Base-by-base conservation (phyloP, 2,113 vertebrate genomes). In the Elaphurus davidianus region DNA sequence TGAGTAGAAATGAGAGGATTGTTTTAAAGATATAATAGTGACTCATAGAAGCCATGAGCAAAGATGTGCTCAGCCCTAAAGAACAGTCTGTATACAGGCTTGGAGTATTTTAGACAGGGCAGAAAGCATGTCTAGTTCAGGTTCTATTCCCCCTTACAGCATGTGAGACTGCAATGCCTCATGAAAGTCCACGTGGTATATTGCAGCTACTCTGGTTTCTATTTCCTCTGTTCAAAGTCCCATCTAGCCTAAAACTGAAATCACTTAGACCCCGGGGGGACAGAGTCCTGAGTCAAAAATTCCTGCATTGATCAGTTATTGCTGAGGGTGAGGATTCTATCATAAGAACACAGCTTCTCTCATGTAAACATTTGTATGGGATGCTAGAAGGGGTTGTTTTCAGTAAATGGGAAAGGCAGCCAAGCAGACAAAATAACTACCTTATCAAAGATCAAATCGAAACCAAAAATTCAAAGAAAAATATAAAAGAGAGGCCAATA, bases 141-240 rank as follows among this genome's bases (percentile, higher is more conserved):
- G 2, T 67, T 76, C 28, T 16, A 14, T 36, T 7, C 23, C 25
- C 4, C 15, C 54, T 55, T 2, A 43, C 9, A 54, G 33, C 47
- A 54, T 0, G 1, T 33, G 1, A 17, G 36, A 28, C 43, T 64
- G 71, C 11, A 47, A 4, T 8, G 59, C 8, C 52, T 27, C 55
- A 13, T 1, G 23, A 50, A 43, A 30, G 2, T 30, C 86, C 52
- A n/a, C 2, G 1, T 6, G 27, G 3, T 33, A 4, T 0, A 28
- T 71, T 27, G 27, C 3, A 17, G 30, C 8, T 43, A 1, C 16
- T 12, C 52, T 59, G n/a, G 17, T 55, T 67, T 78, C 55, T 78
- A 25, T 33, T 74, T 74, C 33, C 36, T 74, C 64, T 84, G 27
- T 45, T 15, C 83, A 11, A 67, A 88, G 23, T 52, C 28, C 67